These are phyloP conservation scores for Pachycephala philippinensis DNA, from an alignment of 2,113 vertebrate species.

Conservation along the genomic window DNA sequence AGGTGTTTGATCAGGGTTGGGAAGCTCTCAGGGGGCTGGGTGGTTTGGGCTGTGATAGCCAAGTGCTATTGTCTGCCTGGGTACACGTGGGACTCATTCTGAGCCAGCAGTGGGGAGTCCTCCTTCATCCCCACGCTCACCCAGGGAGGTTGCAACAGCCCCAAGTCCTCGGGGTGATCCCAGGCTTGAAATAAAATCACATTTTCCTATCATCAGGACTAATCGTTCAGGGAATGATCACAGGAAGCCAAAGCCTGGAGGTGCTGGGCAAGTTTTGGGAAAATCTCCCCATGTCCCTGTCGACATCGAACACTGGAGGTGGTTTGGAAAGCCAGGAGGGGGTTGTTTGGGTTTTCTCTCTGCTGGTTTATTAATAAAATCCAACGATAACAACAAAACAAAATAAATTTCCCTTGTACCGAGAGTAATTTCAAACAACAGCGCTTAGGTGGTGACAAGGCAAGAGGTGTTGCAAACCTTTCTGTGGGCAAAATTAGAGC, in stretches of 20 bases:
- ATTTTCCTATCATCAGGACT: not conserved
- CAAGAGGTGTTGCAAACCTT: not conserved
- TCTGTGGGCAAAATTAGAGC: not conserved
- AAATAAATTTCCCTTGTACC: not conserved
- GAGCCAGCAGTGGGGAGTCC: not conserved
- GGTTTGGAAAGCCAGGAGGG: not conserved
- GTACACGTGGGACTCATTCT: not conserved
- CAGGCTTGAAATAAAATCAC: not conserved
- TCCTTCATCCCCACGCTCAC: not conserved
- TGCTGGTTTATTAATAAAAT: not conserved
- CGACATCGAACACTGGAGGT: accelerated
- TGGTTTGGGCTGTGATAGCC: not conserved
- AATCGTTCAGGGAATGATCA: not conserved
- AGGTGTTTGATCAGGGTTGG: not conserved
- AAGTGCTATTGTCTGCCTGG: not conserved
- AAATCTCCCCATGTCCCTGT: not conserved
- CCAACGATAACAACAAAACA: not conserved
- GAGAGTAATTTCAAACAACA: not conserved
- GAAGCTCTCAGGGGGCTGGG: not conserved
- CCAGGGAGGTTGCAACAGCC: not conserved
- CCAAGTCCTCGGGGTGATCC: not conserved
- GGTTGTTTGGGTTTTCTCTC: not conserved
- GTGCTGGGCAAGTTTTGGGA: not conserved
- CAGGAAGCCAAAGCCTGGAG: constrained; percentile 1
- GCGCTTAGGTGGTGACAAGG: not conserved